A percentile compares a stretch with the other conserved stretches of the same genome.
phyloP scores from a whole-genome alignment of 2,113 vertebrate species.

The Morphnarchus princeps region DNA sequence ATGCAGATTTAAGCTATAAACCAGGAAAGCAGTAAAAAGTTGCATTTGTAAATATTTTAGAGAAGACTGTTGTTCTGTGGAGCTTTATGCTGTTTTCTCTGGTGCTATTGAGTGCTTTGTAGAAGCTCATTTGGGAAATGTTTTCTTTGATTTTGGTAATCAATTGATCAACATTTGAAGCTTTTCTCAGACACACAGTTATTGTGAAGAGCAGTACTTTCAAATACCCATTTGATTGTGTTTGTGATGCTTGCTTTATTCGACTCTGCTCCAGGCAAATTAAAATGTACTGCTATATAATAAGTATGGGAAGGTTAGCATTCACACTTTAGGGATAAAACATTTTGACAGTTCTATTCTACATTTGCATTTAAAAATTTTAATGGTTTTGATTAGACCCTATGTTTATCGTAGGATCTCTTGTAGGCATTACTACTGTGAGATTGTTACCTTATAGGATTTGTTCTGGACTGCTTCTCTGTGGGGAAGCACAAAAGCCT shows the following conservation, averaged over 20 bases:
- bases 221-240: conserved; percentile 36
- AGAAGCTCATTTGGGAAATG: conserved; percentile 37
- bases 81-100: not conserved
- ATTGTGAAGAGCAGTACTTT: conserved; percentile 2
- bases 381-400: conserved; percentile 29
- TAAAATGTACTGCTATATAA: conserved; percentile 44
- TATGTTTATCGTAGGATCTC: not conserved
- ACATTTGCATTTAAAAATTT: conserved; percentile 48
- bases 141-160: conserved; percentile 49
- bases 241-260: conserved; percentile 48
- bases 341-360: conserved; percentile 60
- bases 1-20: conserved; percentile 62
- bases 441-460: conserved; percentile 32
- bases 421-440: not conserved
- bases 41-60: conserved; percentile 40
- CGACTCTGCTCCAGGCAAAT: conserved; percentile 25
- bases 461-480: conserved; percentile 1
- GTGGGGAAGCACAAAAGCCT: not conserved
- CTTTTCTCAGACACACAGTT: not conserved
- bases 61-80: not conserved
- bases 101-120: not conserved
- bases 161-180: conserved; percentile 43
- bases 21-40: conserved; percentile 52
- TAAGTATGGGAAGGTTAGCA: conserved; percentile 42
- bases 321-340: conserved; percentile 46